Evolutionary conservation across 2,888 invertebrate genomes (phyloP), one percentile per base, ranked within the genome.

Genomic region (Hirudinaria manillensis): DNA sequence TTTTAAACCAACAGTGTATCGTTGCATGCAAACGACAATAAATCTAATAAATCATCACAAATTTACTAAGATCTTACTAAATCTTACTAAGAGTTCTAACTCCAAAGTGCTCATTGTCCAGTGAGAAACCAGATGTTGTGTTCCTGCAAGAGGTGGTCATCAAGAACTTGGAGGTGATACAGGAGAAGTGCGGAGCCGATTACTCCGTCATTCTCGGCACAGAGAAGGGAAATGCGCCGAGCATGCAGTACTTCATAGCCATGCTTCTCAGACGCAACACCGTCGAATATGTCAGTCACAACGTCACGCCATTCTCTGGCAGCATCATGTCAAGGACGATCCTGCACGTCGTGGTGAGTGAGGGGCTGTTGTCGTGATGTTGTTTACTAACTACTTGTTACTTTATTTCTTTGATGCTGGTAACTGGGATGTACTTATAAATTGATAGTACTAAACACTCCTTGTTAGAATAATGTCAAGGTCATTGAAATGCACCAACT

Each of bases 81-180:
- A 10, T 6, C 10, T 36, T 10, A 36, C 3, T 36, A 10, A 36
- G 3, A 36, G 36, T 36, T 36, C 36, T 36, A 36, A 36, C 4
- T 36, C n/a, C n/a, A 36, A 10, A 36, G 36, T 36, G 3, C 36
- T 36, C 10, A 36, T 10, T n/a, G 10, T 36, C 36, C 81, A 89
- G 88, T 75, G 87, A 88, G 77, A 84, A 86, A 32, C 87, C 88
- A 19, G 88, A 89, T 80, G 84, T 89, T 38, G 86, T 89, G 0
- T 88, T 88, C 79, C 84, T 89, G 24, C 89, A 89, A 84, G 89
- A 89, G 82, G 86, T 89, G 16, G 83, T 88, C 1, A 84, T 85
- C 0, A 82, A 82, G 24, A 84, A 87, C 0, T 83, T 85, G 78
- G 80, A 82, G 6, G 85, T 86, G 75, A 81, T 88, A 2, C 83